Base-by-base conservation (phyloP, 2,797 vertebrate species). In the Sorex maritimensis region DNA sequence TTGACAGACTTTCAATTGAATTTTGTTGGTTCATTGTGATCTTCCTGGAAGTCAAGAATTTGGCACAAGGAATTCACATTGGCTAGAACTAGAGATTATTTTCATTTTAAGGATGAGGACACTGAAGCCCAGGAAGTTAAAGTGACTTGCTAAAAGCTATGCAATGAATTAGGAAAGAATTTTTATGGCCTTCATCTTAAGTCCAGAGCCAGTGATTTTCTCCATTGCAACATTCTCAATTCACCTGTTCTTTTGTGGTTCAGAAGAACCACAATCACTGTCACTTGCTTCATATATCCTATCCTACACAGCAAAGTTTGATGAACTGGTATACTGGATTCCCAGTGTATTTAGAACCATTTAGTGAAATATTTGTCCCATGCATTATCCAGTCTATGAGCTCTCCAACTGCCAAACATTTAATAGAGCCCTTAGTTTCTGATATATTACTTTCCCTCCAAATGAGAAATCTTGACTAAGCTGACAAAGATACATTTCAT, bases 31-130 rank as follows among this genome's bases (percentile, higher is more conserved):
- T 74, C 38, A 52, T 24, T 87, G 19, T 67, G 49, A 68, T 46
- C 23, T 71, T 82, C 65, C 90, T 83, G 75, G 9, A 80, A 67
- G 15, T 46, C 72, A 4, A 93, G 90, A 88, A 78, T 38, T 7
- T 67, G 19, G 13, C 17, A 71, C 88, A 73, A 73, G 12, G 3
- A 68, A 52, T 12, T 9, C 14, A 38, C 0, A 0, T 28, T 63
- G 30, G 23, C 34, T 2, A 65, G 34, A 49, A 80, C 75, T 10
- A 86, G 24, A 81, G 63, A 61, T 30, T 11, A 82, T 69, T 2
- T 15, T 71, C 15, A 21, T 78, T 93, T 85, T 55, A 85, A 13
- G 67, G 30, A 41, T 0, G 21, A 92, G 34, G 13, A 92, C 15
- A 63, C 10, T 8, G 10, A 88, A 24, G 14, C 1, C 3, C 14